Conservation (phyloP, 1,140 invertebrate genomes). For the Drosophila rufa region DNA sequence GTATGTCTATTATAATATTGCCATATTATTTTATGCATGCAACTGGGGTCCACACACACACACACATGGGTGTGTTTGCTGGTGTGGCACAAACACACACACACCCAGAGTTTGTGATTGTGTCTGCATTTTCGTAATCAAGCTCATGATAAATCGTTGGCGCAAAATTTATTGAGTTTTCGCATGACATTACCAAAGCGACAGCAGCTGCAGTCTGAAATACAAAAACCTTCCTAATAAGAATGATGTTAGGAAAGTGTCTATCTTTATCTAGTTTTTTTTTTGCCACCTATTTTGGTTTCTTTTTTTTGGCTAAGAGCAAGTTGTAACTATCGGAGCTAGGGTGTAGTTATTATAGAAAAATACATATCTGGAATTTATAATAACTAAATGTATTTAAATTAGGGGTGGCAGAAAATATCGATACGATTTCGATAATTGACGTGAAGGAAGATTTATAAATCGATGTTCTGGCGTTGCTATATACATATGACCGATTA, state of each 20-base stretch:
- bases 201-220: conserved; percentile 60
- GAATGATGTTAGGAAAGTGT: conserved; percentile 17
- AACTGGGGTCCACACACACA: conserved; percentile 40
- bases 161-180: conserved; percentile 81
- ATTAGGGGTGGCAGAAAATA: no score
- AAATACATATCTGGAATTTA: not conserved
- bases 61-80: conserved; percentile 8
- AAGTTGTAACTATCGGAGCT: not conserved
- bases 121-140: conserved; percentile 82
- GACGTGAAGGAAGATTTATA: no score
- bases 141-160: conserved; percentile 81
- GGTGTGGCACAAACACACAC: conserved; percentile 12
- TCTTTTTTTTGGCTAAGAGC: no score
- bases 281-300: not conserved
- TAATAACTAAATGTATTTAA: not conserved
- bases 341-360: not conserved
- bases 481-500: no score
- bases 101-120: conserved; percentile 47
- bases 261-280: not conserved
- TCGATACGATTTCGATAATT: no score
- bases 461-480: no score
- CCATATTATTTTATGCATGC: conserved; percentile 81
- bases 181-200: conserved; percentile 72
- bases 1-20: conserved; percentile 81
- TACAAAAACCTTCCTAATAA: conserved; percentile 25